phyloP scores from a whole-genome alignment of 2,113 vertebrate species.

The Ranitomeya imitator region DNA sequence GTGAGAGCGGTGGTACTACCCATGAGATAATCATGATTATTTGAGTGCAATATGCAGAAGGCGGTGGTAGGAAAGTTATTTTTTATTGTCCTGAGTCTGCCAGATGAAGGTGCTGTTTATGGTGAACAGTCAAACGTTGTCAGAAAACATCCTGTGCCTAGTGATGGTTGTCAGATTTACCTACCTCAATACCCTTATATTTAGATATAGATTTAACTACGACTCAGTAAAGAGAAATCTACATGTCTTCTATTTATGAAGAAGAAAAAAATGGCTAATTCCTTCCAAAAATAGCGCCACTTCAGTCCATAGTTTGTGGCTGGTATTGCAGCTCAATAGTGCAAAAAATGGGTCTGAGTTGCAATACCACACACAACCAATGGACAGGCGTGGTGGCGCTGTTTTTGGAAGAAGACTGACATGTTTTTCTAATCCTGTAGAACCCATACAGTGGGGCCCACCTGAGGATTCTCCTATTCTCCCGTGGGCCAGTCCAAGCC shows the following conservation, averaged over 20 bases:
- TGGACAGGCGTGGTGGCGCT: background rate
- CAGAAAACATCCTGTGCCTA: background rate
- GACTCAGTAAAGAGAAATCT: background rate
- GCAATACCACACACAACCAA: background rate
- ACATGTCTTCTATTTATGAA: too few relatives aligned
- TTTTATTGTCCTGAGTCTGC: background rate
- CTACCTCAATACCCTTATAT: background rate
- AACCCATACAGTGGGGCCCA: too few relatives aligned
- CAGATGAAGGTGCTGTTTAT: background rate
- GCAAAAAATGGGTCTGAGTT: background rate
- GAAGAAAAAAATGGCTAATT: background rate
- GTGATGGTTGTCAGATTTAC: background rate
- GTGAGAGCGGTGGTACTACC: too few relatives aligned
- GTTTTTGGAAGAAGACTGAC: background rate
- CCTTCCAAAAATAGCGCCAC: background rate
- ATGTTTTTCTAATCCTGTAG: background rate
- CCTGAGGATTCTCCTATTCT: too few relatives aligned
- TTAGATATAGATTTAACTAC: background rate
- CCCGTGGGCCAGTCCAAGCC: too few relatives aligned
- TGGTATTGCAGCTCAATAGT: background rate
- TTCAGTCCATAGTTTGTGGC: background rate
- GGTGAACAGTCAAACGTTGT: background rate
- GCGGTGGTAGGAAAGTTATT: background rate
- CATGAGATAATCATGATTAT: too few relatives aligned
- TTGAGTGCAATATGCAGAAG: too few relatives aligned